These are phyloP conservation scores for Pristionchus exspectatus DNA, from an alignment of 2,888 invertebrate species.

Conservation along the genomic window DNA sequence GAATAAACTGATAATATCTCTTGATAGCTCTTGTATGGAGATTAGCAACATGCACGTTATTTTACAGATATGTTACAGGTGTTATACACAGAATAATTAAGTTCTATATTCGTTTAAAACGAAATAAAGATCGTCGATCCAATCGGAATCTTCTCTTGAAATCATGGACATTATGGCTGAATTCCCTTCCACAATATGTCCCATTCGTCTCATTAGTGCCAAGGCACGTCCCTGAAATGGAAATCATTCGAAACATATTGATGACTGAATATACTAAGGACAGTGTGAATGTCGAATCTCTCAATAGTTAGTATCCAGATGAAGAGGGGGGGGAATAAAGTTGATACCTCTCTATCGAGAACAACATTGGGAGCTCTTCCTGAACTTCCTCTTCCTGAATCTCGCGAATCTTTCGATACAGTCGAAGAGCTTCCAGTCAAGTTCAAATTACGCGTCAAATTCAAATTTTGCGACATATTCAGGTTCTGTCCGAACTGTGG, in stretches of 20 bases:
- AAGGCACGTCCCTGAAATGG: background rate
- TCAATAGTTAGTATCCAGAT: no score
- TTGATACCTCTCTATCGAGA: background rate
- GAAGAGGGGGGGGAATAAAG: background rate
- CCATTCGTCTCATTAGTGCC: background rate
- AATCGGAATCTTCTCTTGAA: background rate
- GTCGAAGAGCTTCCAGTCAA: background rate
- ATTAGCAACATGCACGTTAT: background rate
- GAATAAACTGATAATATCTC: background rate
- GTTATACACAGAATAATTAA: background rate
- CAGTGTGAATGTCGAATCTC: no score
- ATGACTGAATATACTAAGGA: no score
- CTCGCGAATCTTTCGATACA: background rate
- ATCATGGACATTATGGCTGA: background rate
- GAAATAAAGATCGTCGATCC: background rate
- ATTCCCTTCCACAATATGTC: background rate
- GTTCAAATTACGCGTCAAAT: background rate
- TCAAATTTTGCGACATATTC: background rate
- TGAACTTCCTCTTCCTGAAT: conserved; percentile 6
- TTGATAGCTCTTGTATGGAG: background rate
- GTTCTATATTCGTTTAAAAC: background rate
- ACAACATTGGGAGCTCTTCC: background rate
- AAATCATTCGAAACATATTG: background rate
- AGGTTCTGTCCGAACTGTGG: background rate
- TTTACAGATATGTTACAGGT: background rate